These are phyloP conservation scores for Leptopilina drosophilae DNA, from an alignment of 2,888 invertebrate genomes.

Conservation along the genomic window DNA sequence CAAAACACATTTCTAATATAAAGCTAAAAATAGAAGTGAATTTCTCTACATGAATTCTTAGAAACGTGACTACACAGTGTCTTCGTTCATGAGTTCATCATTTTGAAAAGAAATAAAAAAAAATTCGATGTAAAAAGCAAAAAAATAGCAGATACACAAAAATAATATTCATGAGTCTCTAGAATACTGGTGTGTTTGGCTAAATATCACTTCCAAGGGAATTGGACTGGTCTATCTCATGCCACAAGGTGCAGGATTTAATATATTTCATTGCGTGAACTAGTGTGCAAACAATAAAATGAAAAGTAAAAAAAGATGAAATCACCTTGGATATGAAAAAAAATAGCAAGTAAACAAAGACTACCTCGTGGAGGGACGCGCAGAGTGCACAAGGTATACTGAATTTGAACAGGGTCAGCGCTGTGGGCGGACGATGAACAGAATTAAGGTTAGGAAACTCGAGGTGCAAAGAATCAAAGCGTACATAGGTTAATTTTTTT, in stretches of 20 bases:
- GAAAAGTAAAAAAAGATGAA: background rate
- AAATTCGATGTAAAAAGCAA: background rate
- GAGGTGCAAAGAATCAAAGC: background rate
- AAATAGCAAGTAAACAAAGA: slow-evolving; percentile 37
- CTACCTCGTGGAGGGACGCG: slow-evolving; percentile 38
- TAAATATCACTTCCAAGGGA: background rate
- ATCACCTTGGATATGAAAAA: background rate
- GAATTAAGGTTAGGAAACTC: slow-evolving; percentile 35
- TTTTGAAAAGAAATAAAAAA: background rate
- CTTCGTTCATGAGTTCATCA: background rate
- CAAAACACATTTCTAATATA: background rate
- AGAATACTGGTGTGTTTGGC: background rate
- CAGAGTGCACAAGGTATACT: slow-evolving; percentile 13
- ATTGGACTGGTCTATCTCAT: slow-evolving; percentile 22
- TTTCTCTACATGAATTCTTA: slow-evolving; percentile 15
- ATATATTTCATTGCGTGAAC: background rate
- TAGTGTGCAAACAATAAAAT: background rate
- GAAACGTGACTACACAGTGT: background rate
- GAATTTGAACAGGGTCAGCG: slow-evolving; percentile 37
- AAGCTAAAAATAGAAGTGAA: slow-evolving; percentile 29
- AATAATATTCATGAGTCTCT: background rate
- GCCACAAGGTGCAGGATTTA: background rate
- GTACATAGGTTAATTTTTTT: slow-evolving; percentile 1
- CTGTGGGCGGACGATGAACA: slow-evolving; percentile 38
- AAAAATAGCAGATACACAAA: background rate